phyloP scores from a whole-genome alignment of 1,140 invertebrate species.

The Orius insidiosus region DNA sequence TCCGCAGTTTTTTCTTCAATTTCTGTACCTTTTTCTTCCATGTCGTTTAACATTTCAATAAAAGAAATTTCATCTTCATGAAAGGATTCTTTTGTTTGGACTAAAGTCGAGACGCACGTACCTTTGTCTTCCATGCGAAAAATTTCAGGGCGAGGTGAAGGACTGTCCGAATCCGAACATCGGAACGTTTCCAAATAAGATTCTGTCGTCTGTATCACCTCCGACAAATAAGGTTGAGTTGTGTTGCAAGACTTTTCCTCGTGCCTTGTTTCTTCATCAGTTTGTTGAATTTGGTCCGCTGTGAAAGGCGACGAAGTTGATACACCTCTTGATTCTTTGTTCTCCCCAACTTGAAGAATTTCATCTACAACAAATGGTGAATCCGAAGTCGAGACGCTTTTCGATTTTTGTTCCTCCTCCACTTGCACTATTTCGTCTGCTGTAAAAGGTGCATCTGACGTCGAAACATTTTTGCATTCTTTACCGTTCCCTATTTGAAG shows the following conservation, averaged over 20 bases:
- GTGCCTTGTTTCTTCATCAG: not conserved
- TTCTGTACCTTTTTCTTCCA: not conserved
- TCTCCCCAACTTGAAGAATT: too few species aligned
- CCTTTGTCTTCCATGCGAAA: conserved; percentile 7
- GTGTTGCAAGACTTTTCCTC: conserved; percentile 8
- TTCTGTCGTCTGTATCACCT: conserved; percentile 2
- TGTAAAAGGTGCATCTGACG: too few species aligned
- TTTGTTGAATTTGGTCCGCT: not conserved
- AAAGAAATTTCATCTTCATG: not conserved
- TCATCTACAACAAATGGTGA: too few species aligned
- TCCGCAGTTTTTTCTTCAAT: conserved; percentile 3
- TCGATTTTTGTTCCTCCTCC: too few species aligned
- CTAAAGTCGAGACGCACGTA: not conserved
- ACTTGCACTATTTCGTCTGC: too few species aligned
- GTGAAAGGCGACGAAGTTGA: not conserved
- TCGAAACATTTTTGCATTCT: too few species aligned
- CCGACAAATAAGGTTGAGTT: conserved; percentile 3
- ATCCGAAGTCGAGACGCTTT: too few species aligned
- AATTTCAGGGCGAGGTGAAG: conserved; percentile 1
- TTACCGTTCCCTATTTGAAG: too few species aligned
- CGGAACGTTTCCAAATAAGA: not conserved
- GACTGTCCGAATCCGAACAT: not conserved
- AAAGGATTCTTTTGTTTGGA: conserved; percentile 7
- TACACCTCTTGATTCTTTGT: too few species aligned
- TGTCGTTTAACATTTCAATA: not conserved